phyloP scores from a whole-genome alignment of 2,113 vertebrate species.

The Neodon shergylaensis region DNA sequence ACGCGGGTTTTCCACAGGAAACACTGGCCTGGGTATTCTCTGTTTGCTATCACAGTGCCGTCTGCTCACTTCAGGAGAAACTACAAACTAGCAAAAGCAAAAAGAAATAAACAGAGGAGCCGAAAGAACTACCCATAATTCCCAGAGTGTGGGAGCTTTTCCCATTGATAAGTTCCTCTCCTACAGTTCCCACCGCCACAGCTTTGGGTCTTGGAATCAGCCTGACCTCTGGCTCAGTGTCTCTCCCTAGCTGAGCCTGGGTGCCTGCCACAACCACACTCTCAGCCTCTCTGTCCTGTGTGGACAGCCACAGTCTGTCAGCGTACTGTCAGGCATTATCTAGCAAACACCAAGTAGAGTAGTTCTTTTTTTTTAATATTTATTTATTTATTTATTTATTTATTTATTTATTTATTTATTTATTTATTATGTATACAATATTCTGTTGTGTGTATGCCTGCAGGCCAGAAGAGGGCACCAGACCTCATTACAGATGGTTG shows the following conservation, averaged over 20 bases:
- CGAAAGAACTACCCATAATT: neutral
- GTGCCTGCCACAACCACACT: accelerated
- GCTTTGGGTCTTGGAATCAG: constrained; percentile 28
- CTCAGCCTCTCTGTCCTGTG: neutral
- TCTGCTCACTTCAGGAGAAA: constrained; percentile 53
- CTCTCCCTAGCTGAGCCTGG: neutral
- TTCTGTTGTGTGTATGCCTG: too few species aligned
- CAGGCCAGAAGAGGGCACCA: too few species aligned
- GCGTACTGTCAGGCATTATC: neutral
- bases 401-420: too few species aligned
- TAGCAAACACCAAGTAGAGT: neutral
- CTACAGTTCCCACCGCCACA: neutral
- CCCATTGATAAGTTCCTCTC: neutral
- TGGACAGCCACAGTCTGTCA: neutral
- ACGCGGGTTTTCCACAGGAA: constrained; percentile 51
- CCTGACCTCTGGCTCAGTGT: neutral
- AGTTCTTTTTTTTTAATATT: too few species aligned
- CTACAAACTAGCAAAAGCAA: constrained; percentile 26
- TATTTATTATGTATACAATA: too few species aligned
- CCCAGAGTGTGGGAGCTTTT: neutral
- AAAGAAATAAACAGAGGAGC: constrained; percentile 28
- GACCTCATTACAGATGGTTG: too few species aligned
- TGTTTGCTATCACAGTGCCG: constrained; percentile 44
- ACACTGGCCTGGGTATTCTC: constrained; percentile 4
- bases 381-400: too few species aligned